A percentile compares a stretch with the other conserved stretches of the same genome.
Conservation (phyloP, 2,797 vertebrate genomes). For the Lagorchestes hirsutus region DNA sequence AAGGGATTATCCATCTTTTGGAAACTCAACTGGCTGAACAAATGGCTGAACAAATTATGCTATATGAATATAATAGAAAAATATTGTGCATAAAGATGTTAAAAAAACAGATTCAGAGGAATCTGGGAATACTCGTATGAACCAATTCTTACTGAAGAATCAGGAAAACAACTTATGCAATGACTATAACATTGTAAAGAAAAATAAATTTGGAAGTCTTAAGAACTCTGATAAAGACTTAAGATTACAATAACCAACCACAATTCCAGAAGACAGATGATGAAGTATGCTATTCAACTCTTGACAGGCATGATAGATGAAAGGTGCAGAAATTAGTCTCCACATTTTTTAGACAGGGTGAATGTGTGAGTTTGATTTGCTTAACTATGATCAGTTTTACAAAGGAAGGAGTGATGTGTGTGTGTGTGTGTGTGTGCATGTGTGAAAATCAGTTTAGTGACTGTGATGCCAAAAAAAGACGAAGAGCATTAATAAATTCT, state of each 20-base stretch:
- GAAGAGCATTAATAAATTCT: too few relatives aligned
- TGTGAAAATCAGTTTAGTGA: neutral
- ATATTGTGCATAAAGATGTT: neutral
- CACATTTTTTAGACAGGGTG: neutral
- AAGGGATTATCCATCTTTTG: neutral
- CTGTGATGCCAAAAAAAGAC: neutral
- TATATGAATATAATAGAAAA: neutral
- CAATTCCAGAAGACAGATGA: neutral
- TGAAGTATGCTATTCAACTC: neutral
- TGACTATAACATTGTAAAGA: too few relatives aligned
- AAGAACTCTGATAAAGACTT: neutral
- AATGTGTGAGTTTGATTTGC: neutral
- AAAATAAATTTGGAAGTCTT: neutral
- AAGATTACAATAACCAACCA: too few relatives aligned
- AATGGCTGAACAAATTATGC: neutral
- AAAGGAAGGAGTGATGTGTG: neutral
- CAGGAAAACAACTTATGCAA: too few relatives aligned
- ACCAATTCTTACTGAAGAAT: neutral
- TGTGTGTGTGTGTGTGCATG: neutral
- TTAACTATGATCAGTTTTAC: neutral
- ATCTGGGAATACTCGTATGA: neutral
- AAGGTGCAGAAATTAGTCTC: neutral
- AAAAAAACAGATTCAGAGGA: neutral
- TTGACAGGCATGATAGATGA: neutral
- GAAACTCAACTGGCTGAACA: neutral